Evolutionary conservation across 23 tunicate genomes (phyloP).

Genomic region (Phallusia fumigata): DNA sequence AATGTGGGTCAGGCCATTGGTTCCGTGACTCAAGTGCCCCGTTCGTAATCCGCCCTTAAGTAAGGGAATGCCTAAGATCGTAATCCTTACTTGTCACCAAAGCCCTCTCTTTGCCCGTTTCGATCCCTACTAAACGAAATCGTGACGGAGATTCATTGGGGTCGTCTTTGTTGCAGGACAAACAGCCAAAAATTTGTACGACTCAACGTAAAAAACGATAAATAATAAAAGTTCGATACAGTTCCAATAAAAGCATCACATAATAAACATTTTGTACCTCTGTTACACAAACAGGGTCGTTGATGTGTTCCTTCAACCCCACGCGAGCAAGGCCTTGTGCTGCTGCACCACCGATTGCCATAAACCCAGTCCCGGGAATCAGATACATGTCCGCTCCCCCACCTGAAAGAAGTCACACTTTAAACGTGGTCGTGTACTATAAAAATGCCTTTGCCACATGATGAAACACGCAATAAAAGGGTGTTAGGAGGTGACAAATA

Average conservation of each 20-base stretch:
- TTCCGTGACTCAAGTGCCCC: too few relatives aligned
- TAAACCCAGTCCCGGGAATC: constrained; percentile 85
- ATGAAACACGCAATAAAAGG: too few relatives aligned
- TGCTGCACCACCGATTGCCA: constrained; percentile 83
- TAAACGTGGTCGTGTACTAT: too few relatives aligned
- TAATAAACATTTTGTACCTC: constrained; percentile 49
- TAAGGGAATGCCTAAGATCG: too few relatives aligned
- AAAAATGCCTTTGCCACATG: too few relatives aligned
- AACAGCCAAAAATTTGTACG: not conserved
- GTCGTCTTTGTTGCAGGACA: not conserved
- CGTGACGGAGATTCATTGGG: too few relatives aligned
- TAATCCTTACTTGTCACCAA: too few relatives aligned
- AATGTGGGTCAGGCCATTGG: too few relatives aligned
- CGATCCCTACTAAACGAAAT: too few relatives aligned
- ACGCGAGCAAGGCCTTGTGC: constrained; percentile 70
- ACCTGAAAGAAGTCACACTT: constrained; percentile 33
- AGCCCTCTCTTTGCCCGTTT: too few relatives aligned
- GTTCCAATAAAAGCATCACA: not conserved
- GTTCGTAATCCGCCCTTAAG: too few relatives aligned
- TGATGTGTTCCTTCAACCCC: constrained; percentile 70
- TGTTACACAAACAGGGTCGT: constrained; percentile 67
- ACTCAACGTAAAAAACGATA: not conserved
- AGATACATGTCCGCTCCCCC: constrained; percentile 95
- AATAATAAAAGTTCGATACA: not conserved
- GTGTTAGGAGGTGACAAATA: too few relatives aligned